Conservation (phyloP, 2,797 vertebrate species). For the Sebastolobus alascanus region DNA sequence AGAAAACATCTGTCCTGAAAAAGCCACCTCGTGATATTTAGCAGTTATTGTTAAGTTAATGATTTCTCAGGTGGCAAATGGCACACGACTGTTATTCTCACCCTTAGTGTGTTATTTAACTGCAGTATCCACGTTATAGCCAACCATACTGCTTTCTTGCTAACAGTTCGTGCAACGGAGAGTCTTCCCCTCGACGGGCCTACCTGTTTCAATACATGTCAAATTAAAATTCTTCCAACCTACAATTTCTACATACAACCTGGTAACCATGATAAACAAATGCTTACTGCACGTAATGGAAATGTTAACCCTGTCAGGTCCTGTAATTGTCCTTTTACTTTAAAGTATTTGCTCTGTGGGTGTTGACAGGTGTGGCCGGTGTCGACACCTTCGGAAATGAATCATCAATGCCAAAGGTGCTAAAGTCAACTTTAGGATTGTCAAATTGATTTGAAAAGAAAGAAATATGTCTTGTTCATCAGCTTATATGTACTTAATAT, state of each 20-base stretch:
- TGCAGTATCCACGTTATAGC: neutral
- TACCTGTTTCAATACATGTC: neutral
- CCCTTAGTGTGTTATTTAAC: neutral
- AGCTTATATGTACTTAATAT: neutral
- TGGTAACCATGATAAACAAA: slow-evolving; percentile 63
- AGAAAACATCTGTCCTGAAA: neutral
- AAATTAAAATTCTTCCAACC: neutral
- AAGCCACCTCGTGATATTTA: neutral
- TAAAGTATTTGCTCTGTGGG: slow-evolving; percentile 62
- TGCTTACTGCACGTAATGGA: slow-evolving; percentile 44
- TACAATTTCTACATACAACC: slow-evolving; percentile 5
- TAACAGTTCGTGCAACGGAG: neutral
- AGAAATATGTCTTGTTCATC: neutral
- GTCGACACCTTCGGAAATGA: slow-evolving; percentile 54
- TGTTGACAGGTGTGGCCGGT: slow-evolving; percentile 64
- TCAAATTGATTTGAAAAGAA: slow-evolving; percentile 12
- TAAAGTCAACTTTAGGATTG: slow-evolving; percentile 6
- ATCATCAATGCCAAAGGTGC: slow-evolving; percentile 36
- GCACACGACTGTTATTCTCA: neutral
- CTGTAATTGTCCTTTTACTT: slow-evolving; percentile 19
- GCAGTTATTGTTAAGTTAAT: neutral
- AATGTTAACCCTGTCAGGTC: slow-evolving; percentile 31
- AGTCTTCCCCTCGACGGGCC: neutral
- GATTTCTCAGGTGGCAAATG: no score
- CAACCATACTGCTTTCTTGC: neutral